Evolutionary conservation across 2,113 vertebrate genomes (phyloP), one percentile per base, ranked within the genome.

Genomic region (Platysteira castanea): DNA sequence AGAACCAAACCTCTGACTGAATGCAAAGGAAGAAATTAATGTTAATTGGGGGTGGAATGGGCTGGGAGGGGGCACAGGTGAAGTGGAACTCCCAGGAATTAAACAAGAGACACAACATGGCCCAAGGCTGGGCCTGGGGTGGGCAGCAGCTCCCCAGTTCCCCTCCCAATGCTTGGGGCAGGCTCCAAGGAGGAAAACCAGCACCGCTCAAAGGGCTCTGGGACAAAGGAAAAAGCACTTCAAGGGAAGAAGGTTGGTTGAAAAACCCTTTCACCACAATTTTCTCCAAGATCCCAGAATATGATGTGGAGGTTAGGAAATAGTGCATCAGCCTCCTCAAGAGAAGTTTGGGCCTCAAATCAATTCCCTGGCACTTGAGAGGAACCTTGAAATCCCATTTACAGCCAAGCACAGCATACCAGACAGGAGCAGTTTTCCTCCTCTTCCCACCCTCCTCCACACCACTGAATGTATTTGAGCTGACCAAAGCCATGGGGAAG

Each of bases 101-200:
- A 7, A 76, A 70, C 30, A 41, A 10, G 5, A 52, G 35, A 11
- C 11, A 28, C 7, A 46, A 10, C 42, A 18, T 0, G 0, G 57
- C 3, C 3, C 17, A 31, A 39, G 59, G 57, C 37, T 77, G 47
- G 53, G 63, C 20, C 15, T 24, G 27, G 23, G 18, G 21, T 7
- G 15, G 23, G 16, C 20, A 30, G 68, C 5, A 5, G 10, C 69
- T 85, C 21, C 54, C 10, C 3, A 2, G 39, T 3, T 64, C 39
- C 39, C 41, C 39, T 53, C 28, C 49, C 54, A 10, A 0, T 14
- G 22, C 33, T 7, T 28, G 49, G 31, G 44, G 26, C 17, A 60
- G 50, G 50, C 18, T 54, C 60, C 0, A 2, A 65, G 61, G 19
- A 65, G 37, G 22, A 50, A 75, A 78, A 47, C 1, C 10, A 13